phyloP scores from a whole-genome alignment of 2,888 invertebrate species.

The Acronicta aceris region DNA sequence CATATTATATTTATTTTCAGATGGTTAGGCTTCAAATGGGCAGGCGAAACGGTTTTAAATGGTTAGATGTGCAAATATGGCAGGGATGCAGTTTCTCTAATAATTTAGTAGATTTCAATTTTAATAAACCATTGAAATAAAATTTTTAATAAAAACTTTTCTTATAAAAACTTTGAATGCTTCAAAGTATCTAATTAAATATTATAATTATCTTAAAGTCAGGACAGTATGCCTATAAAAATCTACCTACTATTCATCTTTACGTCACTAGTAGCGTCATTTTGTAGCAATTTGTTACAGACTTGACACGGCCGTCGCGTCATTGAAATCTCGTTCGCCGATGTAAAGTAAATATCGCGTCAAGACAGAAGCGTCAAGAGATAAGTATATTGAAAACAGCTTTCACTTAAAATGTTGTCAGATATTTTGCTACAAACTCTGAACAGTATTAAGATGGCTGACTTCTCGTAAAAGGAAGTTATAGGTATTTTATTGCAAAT shows the following conservation, averaged over 20 bases:
- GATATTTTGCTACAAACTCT: constrained; percentile 1
- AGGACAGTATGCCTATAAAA: neutral
- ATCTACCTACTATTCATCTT: constrained; percentile 1
- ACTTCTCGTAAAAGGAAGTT: constrained; percentile 39
- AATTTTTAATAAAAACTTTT: no score
- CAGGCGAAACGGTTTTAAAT: no score
- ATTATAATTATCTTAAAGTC: neutral
- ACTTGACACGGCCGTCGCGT: constrained; percentile 11
- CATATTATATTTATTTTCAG: no score
- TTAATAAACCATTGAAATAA: no score
- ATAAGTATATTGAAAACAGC: constrained; percentile 11
- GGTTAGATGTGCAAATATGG: no score
- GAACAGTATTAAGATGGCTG: constrained; percentile 24
- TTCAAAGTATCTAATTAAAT: no score
- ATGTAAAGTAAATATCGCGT: constrained; percentile 9
- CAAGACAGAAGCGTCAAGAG: constrained; percentile 7
- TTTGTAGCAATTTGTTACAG: constrained; percentile 13
- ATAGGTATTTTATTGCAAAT: constrained; percentile 48
- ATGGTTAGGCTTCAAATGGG: no score
- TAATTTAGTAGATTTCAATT: no score
- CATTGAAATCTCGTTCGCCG: constrained; percentile 21
- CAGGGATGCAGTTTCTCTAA: no score
- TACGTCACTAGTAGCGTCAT: constrained; percentile 12
- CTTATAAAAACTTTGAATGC: no score
- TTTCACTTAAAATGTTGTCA: constrained; percentile 19